A percentile compares a stretch with the other conserved stretches of the same genome.
phyloP scores from a whole-genome alignment of 2,888 invertebrate species.

The Andricus quercusramuli region DNA sequence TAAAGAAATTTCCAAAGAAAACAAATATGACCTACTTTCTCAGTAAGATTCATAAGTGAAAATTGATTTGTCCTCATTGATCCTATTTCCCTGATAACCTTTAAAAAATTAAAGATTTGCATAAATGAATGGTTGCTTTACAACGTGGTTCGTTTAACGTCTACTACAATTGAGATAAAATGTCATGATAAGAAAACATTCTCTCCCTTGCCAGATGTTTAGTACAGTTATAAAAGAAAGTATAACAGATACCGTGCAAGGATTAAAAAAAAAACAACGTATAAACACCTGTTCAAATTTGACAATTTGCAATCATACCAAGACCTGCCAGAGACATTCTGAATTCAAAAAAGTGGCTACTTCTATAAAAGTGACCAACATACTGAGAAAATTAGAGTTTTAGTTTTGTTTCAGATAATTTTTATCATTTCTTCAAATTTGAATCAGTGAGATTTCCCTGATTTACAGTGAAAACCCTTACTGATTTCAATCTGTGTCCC shows the following conservation, averaged over 20 bases:
- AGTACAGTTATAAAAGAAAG: slow-evolving; percentile 34
- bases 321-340: too few relatives aligned
- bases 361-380: background rate
- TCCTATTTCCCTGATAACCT: slow-evolving; percentile 6
- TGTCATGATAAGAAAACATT: slow-evolving; percentile 36
- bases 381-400: too few relatives aligned
- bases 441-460: too few relatives aligned
- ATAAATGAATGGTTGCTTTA: slow-evolving; percentile 31
- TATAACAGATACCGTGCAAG: slow-evolving; percentile 1
- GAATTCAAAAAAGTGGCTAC: too few relatives aligned
- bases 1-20: background rate
- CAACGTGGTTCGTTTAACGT: slow-evolving; percentile 16
- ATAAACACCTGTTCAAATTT: slow-evolving; percentile 23
- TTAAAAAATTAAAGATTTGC: slow-evolving; percentile 33
- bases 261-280: background rate
- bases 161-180: slow-evolving; percentile 27
- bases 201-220: slow-evolving; percentile 29
- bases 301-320: background rate
- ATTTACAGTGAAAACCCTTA: too few relatives aligned
- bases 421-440: too few relatives aligned
- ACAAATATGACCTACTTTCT: slow-evolving; percentile 4
- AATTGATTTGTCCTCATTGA: slow-evolving; percentile 19
- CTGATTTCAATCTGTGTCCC: too few relatives aligned
- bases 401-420: too few relatives aligned
- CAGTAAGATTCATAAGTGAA: background rate